These are phyloP conservation scores for Hypanus sabinus DNA, from an alignment of 2,113 vertebrate species.

Conservation along the genomic window DNA sequence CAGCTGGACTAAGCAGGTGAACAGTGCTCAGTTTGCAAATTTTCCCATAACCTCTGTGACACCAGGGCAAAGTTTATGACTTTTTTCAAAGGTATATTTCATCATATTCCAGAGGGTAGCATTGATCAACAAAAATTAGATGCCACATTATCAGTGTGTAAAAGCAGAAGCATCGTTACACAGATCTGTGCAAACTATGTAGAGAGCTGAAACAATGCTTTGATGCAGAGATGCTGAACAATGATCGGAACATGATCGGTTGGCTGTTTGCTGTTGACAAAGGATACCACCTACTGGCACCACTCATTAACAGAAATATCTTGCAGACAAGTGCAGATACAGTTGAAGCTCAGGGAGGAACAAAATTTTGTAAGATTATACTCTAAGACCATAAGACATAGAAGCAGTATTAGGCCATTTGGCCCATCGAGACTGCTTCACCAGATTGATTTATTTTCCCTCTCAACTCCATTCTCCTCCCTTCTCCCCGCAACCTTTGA, in stretches of 20 bases:
- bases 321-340: not conserved
- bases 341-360: not conserved
- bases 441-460: no score
- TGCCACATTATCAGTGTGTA: not conserved
- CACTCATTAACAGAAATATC: not conserved
- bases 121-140: not conserved
- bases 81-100: not conserved
- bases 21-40: not conserved
- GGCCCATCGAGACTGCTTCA: no score
- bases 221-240: not conserved
- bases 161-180: not conserved
- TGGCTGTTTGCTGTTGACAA: not conserved
- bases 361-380: not conserved
- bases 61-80: not conserved
- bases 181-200: not conserved
- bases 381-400: no score
- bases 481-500: no score
- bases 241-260: not conserved
- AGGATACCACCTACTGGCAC: not conserved
- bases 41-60: not conserved
- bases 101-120: not conserved
- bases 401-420: no score
- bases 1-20: not conserved
- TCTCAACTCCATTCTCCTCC: no score
- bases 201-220: not conserved